Evolutionary conservation across 2,113 vertebrate genomes (phyloP).

Genomic region (Capra hircus): DNA sequence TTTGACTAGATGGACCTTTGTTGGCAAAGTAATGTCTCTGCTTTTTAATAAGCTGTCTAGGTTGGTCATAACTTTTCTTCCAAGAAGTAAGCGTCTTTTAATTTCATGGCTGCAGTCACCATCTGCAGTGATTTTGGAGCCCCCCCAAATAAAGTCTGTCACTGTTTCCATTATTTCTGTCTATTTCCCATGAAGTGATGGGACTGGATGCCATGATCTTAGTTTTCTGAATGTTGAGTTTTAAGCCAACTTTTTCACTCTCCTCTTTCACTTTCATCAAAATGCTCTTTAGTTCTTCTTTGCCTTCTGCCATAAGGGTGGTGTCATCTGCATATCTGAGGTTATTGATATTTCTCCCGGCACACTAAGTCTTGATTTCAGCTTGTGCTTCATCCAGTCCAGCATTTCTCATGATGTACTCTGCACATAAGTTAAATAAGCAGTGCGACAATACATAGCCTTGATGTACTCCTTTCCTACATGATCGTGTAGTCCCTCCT

Average conservation of each 20-base stretch:
- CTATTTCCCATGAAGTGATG: not conserved
- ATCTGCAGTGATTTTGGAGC: not conserved
- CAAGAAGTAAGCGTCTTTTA: not conserved
- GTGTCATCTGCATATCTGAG: not conserved
- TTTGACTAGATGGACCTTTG: not conserved
- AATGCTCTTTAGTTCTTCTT: not conserved
- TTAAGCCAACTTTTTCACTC: not conserved
- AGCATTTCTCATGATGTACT: not conserved
- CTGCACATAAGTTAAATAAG: not conserved
- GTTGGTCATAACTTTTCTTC: not conserved
- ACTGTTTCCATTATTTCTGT: not conserved
- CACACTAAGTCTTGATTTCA: not conserved
- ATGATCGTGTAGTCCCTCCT: not conserved
- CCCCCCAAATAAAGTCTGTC: not conserved
- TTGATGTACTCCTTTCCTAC: not conserved
- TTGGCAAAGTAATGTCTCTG: not conserved
- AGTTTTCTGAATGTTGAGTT: not conserved
- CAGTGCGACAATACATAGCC: not conserved
- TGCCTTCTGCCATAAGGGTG: not conserved
- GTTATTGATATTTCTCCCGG: not conserved
- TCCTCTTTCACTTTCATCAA: not conserved
- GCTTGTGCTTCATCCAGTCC: not conserved
- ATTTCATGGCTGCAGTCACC: not conserved
- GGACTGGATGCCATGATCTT: not conserved
- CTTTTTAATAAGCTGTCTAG: not conserved